Conservation (phyloP, 1,140 invertebrate species). For the Limonius californicus region DNA sequence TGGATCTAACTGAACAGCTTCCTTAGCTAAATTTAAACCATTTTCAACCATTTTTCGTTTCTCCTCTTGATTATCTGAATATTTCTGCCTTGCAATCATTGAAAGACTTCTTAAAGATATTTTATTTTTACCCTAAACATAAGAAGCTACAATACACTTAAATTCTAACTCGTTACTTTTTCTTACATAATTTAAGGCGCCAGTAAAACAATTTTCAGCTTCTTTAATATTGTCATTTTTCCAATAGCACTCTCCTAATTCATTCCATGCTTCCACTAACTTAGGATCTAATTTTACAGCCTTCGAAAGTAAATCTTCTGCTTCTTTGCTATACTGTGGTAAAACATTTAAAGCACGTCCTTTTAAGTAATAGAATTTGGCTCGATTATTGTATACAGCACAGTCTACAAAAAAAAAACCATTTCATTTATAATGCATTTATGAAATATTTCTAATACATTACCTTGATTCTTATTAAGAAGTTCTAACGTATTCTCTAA, state of each 20-base stretch:
- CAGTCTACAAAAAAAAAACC: constrained; percentile 24
- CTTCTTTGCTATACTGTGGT: constrained; percentile 63
- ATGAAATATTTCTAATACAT: constrained; percentile 27
- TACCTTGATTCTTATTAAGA: constrained; percentile 68
- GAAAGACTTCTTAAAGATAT: constrained; percentile 76
- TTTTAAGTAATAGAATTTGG: constrained; percentile 69
- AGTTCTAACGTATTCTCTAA: constrained; percentile 60
- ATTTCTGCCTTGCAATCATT: constrained; percentile 75
- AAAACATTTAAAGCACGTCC: constrained; percentile 75
- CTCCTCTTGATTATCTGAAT: constrained; percentile 53
- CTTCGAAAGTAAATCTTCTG: constrained; percentile 72
- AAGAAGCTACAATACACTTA: too few species aligned
- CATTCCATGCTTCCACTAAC: constrained; percentile 81
- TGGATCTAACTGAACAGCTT: constrained; percentile 76
- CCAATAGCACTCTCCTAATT: constrained; percentile 86
- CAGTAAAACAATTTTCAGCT: constrained; percentile 81
- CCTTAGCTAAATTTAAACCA: constrained; percentile 76
- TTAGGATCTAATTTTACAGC: constrained; percentile 83
- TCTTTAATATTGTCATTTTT: constrained; percentile 78
- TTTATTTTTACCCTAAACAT: constrained; percentile 69
- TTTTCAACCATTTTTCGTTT: constrained; percentile 62
- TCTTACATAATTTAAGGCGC: constrained; percentile 74
- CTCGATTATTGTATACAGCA: constrained; percentile 53
- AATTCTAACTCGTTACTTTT: not conserved
- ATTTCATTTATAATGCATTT: constrained; percentile 14